Base-by-base conservation (phyloP, 1,140 invertebrate species). In the Mercenaria mercenaria region DNA sequence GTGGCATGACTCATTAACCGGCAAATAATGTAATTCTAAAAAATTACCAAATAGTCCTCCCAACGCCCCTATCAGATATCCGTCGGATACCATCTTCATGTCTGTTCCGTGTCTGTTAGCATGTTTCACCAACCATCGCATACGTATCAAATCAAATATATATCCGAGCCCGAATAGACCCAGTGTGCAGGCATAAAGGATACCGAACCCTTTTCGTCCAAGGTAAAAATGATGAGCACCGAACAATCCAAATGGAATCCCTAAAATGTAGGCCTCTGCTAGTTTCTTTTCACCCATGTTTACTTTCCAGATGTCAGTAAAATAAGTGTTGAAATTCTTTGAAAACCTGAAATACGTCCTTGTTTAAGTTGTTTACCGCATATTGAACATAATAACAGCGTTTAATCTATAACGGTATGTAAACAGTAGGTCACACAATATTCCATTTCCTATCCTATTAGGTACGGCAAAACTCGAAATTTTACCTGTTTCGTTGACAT, bases 91-190 rank as follows among this genome's bases (percentile, higher is more conserved):
- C 41, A 64, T 90, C 39, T 90, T 90, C n/a, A 85, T 50, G 10
- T 86, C 80, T 4, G 81, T 76, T 4, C 76, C 69, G 11, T 89
- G 77, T 26, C 84, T 59, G 83, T 93, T 94, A 15, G 91, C 91
- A 13, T 92, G 90, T 37, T 76, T 76, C 1, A 94, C 93, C 15
- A 94, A 52, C 15, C 91, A 93, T 2, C 83, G 89, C 80, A 94
- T 86, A 6, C 93, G 87, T 13, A 93, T 76, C 10, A 94, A 50
- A 84, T 94, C 93, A 50, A 91, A 43, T 0, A 93, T 29, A 47
- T 91, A 94, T 3, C 93, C 93, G 11, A 90, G 20, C 0, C 93
- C 93, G 23, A 92, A 84, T 18, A 94, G 67, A 2, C 93, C 93
- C 29, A 94, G 88, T 1, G 93, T 93, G 56, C 92, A 87, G 8